Percentiles rank a stretch among this genome's conserved stretches.
Conservation (phyloP, 2,888 invertebrate genomes). For the Dynastes hyllus region DNA sequence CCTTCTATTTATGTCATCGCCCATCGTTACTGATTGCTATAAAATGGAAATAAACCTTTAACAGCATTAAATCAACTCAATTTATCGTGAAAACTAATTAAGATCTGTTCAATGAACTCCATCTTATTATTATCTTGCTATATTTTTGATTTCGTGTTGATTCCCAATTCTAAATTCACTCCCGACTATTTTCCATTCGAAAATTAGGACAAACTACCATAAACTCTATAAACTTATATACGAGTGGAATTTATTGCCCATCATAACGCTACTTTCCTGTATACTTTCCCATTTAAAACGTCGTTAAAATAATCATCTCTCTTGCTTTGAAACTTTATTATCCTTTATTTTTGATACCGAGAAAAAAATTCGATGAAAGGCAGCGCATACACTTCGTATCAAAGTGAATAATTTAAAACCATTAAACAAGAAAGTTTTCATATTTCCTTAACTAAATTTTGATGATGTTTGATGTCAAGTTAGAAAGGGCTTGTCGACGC, state of each 20-base stretch:
- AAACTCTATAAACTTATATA: not conserved
- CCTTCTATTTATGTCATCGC: too few species aligned
- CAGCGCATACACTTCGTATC: not conserved
- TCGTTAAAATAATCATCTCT: too few species aligned
- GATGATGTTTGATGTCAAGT: slow-evolving; percentile 18
- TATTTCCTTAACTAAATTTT: slow-evolving; percentile 28
- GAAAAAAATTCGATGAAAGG: not conserved
- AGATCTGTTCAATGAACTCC: too few species aligned
- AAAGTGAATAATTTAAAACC: slow-evolving; percentile 32
- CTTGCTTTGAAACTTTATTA: slow-evolving; percentile 12
- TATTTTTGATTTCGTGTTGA: too few species aligned
- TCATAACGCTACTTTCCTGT: slow-evolving; percentile 9
- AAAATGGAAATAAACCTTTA: too few species aligned
- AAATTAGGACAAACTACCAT: slow-evolving; percentile 13
- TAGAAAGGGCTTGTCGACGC: not conserved
- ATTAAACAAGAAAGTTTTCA: slow-evolving; percentile 24
- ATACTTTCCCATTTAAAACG: too few species aligned
- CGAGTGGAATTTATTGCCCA: not conserved
- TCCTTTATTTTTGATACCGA: not conserved
- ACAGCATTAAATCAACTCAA: too few species aligned
- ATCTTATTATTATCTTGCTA: too few species aligned
- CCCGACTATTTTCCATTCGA: not conserved
- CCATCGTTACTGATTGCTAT: too few species aligned
- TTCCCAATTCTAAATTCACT: too few species aligned
- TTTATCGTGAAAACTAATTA: too few species aligned